Conservation (phyloP, 2,888 invertebrate species). For the Eulithis prunata region DNA sequence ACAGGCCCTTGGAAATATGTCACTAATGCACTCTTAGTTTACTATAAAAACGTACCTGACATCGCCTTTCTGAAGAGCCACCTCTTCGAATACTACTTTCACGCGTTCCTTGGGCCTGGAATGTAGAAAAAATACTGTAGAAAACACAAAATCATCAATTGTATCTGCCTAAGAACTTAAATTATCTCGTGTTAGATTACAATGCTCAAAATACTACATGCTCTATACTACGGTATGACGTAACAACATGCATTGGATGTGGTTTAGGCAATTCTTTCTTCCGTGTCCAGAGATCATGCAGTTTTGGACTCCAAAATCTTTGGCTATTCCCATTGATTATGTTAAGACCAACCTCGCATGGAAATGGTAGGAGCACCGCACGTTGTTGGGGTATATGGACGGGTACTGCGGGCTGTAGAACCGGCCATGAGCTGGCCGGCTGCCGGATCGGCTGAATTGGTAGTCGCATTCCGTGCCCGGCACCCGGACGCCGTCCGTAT, state of each 20-base stretch:
- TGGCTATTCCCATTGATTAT: no score
- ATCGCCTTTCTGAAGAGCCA: conserved; percentile 90
- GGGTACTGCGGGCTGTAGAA: conserved; percentile 98
- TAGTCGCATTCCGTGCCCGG: conserved; percentile 92
- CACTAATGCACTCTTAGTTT: not conserved
- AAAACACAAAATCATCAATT: no score
- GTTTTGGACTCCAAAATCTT: no score
- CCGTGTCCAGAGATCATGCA: no score
- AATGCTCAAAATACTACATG: no score
- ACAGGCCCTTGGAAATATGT: no score
- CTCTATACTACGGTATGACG: no score
- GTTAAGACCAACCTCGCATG: conserved; percentile 87
- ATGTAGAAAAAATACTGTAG: conserved; percentile 45
- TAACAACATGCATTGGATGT: no score
- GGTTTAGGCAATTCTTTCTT: no score
- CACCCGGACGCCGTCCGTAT: conserved; percentile 91
- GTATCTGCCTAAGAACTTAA: no score
- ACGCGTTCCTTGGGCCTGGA: conserved; percentile 90
- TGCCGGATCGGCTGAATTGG: conserved; percentile 91
- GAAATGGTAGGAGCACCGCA: conserved; percentile 95
- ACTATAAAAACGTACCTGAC: conserved; percentile 84
- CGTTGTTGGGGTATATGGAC: conserved; percentile 96
- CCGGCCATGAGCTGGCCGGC: conserved; percentile 88
- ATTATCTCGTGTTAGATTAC: no score
- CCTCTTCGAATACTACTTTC: conserved; percentile 92